phyloP scores from a whole-genome alignment of 2,888 invertebrate species.

The Erynnis tages region DNA sequence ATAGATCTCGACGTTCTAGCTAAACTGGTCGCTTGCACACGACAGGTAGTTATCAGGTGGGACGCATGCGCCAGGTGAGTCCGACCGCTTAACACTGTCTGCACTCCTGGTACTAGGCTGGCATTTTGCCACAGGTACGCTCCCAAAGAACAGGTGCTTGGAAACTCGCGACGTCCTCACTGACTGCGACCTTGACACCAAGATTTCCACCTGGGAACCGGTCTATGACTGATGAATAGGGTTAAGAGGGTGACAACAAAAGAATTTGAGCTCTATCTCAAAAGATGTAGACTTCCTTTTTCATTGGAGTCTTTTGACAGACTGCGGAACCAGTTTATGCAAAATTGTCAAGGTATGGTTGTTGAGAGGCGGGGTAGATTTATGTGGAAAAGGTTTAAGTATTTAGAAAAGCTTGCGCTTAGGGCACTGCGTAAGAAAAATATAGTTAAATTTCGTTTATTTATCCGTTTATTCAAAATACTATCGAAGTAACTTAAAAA shows the following conservation, averaged over 20 bases:
- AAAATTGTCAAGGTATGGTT: no score
- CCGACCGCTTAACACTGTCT: conserved; percentile 51
- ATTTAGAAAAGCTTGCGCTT: no score
- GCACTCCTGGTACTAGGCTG: conserved; percentile 74
- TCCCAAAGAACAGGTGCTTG: conserved; percentile 63
- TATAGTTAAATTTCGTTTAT: no score
- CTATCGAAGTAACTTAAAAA: no score
- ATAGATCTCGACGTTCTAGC: conserved; percentile 38
- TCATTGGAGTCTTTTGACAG: not conserved
- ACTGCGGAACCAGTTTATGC: not conserved
- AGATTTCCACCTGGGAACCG: conserved; percentile 8
- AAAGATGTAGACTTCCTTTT: not conserved
- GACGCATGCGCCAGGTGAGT: conserved; percentile 76
- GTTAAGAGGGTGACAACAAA: not conserved
- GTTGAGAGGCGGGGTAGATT: no score
- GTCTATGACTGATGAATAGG: conserved; percentile 10
- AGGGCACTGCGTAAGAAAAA: no score
- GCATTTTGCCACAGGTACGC: conserved; percentile 81
- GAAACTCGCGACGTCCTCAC: conserved; percentile 48
- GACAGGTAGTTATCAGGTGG: conserved; percentile 66
- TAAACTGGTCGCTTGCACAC: conserved; percentile 43
- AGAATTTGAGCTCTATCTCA: not conserved
- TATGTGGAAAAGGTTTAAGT: no score
- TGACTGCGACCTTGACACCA: conserved; percentile 53
- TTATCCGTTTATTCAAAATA: no score